Conservation (phyloP, 2,113 vertebrate genomes). For the Ammodramus savannarum region DNA sequence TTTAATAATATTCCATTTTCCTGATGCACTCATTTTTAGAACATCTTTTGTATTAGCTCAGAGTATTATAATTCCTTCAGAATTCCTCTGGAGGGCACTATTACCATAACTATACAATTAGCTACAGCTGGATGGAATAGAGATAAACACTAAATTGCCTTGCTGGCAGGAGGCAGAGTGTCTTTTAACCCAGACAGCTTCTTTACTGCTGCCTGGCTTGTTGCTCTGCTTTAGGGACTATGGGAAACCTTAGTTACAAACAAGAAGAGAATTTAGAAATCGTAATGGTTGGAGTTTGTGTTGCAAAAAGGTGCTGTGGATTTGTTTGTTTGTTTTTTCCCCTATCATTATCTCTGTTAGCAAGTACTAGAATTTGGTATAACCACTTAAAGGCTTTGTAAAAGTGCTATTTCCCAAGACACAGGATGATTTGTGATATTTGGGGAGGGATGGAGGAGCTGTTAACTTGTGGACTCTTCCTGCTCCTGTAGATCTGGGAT, state of each 20-base stretch:
- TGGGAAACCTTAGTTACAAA: not conserved
- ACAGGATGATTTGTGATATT: not conserved
- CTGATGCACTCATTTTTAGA: not conserved
- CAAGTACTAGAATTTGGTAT: not conserved
- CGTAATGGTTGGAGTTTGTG: not conserved
- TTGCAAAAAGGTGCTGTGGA: not conserved
- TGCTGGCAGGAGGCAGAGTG: conserved; percentile 10
- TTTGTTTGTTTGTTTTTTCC: accelerated
- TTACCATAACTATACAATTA: conserved; percentile 73
- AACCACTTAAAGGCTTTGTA: not conserved
- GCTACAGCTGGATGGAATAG: not conserved
- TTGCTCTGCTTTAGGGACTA: not conserved
- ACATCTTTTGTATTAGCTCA: not conserved
- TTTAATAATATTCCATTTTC: conserved; percentile 32
- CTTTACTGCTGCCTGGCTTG: not conserved
- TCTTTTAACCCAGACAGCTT: conserved; percentile 13
- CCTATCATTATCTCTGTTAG: not conserved
- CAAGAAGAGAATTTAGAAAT: not conserved
- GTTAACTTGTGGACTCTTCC: not conserved
- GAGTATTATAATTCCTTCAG: conserved; percentile 51
- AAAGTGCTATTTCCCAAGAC: not conserved
- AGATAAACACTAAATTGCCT: conserved; percentile 14
- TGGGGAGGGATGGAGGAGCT: not conserved
- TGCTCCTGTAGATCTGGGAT: not conserved
- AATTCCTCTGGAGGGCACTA: conserved; percentile 80